Conservation (phyloP, 2,113 vertebrate genomes). For the Typhlomys cinereus region DNA sequence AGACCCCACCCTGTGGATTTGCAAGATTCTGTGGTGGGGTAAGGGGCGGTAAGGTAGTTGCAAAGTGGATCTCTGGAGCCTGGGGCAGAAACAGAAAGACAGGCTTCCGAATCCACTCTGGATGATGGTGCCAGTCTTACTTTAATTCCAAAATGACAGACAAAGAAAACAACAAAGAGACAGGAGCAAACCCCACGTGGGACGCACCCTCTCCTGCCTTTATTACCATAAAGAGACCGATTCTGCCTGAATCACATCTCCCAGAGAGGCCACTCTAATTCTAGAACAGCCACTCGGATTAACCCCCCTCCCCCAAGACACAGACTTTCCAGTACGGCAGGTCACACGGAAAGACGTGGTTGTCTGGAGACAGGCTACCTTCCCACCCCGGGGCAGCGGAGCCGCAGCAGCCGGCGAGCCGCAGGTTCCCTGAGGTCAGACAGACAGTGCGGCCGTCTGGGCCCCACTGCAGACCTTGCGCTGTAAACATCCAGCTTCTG, state of each 20-base stretch:
- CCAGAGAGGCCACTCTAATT: slow-evolving; percentile 6
- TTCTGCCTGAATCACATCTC: background rate
- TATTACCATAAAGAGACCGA: background rate
- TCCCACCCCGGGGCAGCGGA: background rate
- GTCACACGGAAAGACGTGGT: background rate
- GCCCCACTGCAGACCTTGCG: background rate
- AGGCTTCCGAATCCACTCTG: background rate
- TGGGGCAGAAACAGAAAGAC: background rate
- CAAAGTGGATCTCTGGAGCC: background rate
- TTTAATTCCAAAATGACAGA: slow-evolving; percentile 45
- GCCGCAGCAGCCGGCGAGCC: background rate
- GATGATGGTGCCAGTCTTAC: background rate
- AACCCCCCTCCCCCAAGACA: background rate
- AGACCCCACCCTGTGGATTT: background rate
- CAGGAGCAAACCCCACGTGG: background rate
- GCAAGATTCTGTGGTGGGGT: background rate
- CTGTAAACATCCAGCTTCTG: background rate
- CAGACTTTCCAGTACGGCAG: background rate
- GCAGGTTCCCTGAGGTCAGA: background rate
- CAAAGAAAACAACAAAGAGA: slow-evolving; percentile 16
- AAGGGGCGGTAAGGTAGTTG: background rate
- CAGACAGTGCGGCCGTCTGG: background rate
- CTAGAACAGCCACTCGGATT: background rate
- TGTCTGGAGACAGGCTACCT: background rate
- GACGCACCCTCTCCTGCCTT: background rate